Evolutionary conservation across 1,140 invertebrate species (phyloP), one percentile per base, ranked within the genome.

Genomic region (Mylabris phalerata): DNA sequence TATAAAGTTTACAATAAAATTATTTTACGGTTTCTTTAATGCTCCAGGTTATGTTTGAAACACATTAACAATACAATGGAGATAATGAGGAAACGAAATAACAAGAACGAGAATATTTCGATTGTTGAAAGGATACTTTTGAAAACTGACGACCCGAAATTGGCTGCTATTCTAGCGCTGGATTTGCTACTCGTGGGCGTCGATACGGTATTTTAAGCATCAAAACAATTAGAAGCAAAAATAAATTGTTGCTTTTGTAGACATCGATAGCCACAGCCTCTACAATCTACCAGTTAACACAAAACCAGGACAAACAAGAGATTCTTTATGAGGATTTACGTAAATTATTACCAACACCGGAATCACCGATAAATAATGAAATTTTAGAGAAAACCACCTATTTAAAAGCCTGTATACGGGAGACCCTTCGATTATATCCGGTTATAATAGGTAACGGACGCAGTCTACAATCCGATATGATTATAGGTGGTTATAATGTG

Each of bases 171-270:
- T 42, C 75, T 93, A 11, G 87, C 89, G 0, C 69, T 93, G 42
- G 92, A 93, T 75, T 75, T 94, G 55, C 84, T 94, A 55, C 73
- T 92, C n/a, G 91, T 93, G 47, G 91, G 91, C 4, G 87, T 93
- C 6, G 90, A 92, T 64, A 93, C 92, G 43, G 91, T 93, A 19
- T 19, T 19, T 19, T 19, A 75, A 79, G 72, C 52, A 32, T 32
- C 7, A 5, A 7, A 44, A 46, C 42, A 10, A 46, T 55, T 51
- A 4, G 11, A 40, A 55, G 55, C 54, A 45, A 25, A 32, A 57
- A 48, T 32, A 32, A 56, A 50, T 42, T 42, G 32, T 0, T 26
- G 13, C 48, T 19, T 46, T 62, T 66, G 49, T 64, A 90, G 90
- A 92, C 90, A 0, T 90, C 90, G 0, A 88, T 88, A 48, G 80